These are phyloP conservation scores for Drosophila longiperda DNA, from an alignment of 2,888 invertebrate genomes.

Conservation along the genomic window DNA sequence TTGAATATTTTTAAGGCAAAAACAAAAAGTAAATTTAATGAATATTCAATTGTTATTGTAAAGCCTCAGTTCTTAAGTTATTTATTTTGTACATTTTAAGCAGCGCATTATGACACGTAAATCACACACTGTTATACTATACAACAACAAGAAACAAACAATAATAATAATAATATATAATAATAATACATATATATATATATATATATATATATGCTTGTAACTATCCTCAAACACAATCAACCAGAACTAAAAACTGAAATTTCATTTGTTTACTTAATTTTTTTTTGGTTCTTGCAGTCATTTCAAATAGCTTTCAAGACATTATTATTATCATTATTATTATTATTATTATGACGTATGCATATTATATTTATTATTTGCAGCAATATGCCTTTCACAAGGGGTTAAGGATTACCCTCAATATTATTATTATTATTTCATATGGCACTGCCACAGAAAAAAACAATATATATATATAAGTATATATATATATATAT, in stretches of 20 bases:
- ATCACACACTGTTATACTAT: slow-evolving; percentile 69
- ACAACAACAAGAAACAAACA: slow-evolving; percentile 43
- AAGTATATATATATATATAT: slow-evolving; percentile 10
- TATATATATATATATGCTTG: slow-evolving; percentile 11
- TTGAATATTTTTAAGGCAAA: slow-evolving; percentile 75
- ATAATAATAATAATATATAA: slow-evolving; percentile 33
- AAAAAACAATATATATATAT: slow-evolving; percentile 14
- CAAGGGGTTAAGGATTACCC: slow-evolving; percentile 40
- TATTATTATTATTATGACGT: slow-evolving; percentile 34
- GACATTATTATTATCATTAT: slow-evolving; percentile 37
- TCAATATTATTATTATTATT: slow-evolving; percentile 24
- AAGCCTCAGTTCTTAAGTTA: slow-evolving; percentile 76
- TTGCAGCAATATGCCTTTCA: slow-evolving; percentile 46
- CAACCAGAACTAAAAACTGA: slow-evolving; percentile 17
- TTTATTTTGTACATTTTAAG: slow-evolving; percentile 75
- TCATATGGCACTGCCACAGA: slow-evolving; percentile 54
- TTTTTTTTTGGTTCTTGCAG: slow-evolving; percentile 40
- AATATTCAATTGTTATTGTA: slow-evolving; percentile 74
- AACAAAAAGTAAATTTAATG: slow-evolving; percentile 46
- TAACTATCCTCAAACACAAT: slow-evolving; percentile 25
- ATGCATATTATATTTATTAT: slow-evolving; percentile 29
- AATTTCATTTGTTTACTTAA: slow-evolving; percentile 23
- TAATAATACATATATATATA: slow-evolving; percentile 18
- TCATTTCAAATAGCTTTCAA: slow-evolving; percentile 62
- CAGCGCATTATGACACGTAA: slow-evolving; percentile 63